Evolutionary conservation across 2,797 vertebrate species (phyloP).

Genomic region (Limosa lapponica): DNA sequence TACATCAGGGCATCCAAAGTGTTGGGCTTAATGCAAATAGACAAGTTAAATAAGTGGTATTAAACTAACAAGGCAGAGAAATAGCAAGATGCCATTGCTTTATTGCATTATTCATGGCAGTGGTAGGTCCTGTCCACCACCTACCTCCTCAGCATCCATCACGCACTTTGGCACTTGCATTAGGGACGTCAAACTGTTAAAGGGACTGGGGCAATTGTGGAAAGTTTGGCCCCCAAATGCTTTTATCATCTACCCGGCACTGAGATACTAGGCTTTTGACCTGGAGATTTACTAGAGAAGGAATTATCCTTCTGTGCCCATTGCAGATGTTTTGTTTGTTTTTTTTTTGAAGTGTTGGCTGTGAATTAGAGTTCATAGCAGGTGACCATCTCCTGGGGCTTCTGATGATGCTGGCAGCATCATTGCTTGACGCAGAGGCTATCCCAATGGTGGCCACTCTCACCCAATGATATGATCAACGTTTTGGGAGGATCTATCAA

Average conservation of each 20-base stretch:
- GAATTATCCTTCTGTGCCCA: neutral
- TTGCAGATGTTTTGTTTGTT: neutral
- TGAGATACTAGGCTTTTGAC: neutral
- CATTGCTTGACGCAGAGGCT: neutral
- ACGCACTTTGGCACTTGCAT: neutral
- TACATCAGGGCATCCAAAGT: neutral
- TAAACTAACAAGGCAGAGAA: neutral
- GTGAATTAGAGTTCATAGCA: neutral
- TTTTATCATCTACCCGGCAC: neutral
- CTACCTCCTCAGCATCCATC: neutral
- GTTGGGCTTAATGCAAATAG: slow-evolving; percentile 7
- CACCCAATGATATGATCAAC: fast-evolving
- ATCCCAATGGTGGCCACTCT: neutral
- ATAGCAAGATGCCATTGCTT: neutral
- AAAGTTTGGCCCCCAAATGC: neutral
- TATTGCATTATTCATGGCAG: neutral
- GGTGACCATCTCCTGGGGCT: neutral
- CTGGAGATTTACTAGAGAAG: neutral
- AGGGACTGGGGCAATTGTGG: neutral
- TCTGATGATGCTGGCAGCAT: neutral
- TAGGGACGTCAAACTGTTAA: fast-evolving
- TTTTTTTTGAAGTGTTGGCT: neutral
- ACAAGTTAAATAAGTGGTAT: neutral
- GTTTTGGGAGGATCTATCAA: neutral
- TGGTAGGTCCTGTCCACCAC: neutral